Conservation (phyloP, 2,113 vertebrate genomes). For the Puma concolor region DNA sequence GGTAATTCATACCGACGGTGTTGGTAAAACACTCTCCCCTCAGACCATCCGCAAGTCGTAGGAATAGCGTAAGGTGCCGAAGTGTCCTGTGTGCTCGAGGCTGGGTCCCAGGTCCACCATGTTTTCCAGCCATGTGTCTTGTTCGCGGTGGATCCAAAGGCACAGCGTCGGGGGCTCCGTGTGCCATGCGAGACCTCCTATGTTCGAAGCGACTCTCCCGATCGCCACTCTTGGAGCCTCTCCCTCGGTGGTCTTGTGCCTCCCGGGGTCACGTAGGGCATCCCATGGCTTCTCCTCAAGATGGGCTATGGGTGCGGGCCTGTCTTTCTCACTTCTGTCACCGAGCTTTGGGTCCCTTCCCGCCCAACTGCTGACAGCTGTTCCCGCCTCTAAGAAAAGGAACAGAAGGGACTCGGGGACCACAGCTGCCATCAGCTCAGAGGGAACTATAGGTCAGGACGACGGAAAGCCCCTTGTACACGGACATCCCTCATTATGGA, state of each 20-base stretch:
- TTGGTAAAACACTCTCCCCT: neutral
- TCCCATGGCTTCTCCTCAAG: neutral
- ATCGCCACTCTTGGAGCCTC: neutral
- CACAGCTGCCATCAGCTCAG: neutral
- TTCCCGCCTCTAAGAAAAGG: too few relatives aligned
- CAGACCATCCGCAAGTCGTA: neutral
- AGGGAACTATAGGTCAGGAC: neutral
- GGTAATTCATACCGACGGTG: too few relatives aligned
- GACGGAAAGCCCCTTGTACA: neutral
- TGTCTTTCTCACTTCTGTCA: neutral
- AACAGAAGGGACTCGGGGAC: neutral
- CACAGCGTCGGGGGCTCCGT: too few relatives aligned
- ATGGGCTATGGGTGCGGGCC: neutral
- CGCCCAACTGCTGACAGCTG: neutral
- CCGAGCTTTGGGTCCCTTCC: neutral
- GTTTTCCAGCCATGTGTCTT: neutral
- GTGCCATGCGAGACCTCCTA: too few relatives aligned
- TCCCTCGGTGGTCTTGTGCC: neutral
- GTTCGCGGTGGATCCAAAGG: neutral
- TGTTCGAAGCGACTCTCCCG: too few relatives aligned
- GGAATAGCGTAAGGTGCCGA: neutral
- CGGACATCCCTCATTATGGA: rapidly evolving
- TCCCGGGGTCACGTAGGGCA: neutral
- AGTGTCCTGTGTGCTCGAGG: neutral
- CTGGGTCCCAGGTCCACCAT: neutral